Evolutionary conservation across 1,140 invertebrate genomes (phyloP).

Genomic region (Scaptomyza graminum): DNA sequence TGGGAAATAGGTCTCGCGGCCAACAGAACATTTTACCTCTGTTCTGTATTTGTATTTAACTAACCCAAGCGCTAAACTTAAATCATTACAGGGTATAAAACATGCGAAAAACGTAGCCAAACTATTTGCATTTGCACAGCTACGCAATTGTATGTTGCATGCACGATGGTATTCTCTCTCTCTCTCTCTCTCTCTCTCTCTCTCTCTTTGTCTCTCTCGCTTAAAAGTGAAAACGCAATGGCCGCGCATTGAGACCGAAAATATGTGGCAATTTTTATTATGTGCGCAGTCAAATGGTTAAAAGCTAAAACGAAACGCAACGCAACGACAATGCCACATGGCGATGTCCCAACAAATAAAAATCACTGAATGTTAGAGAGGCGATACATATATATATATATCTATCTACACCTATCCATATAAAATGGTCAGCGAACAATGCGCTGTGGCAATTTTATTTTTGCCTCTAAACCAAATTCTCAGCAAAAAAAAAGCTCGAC

Average conservation of each 20-base stretch:
- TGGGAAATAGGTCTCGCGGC: no score
- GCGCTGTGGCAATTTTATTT: not conserved
- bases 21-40: no score
- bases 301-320: conserved; percentile 59
- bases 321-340: conserved; percentile 49
- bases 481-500: not conserved
- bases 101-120: no score
- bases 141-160: not conserved
- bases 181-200: not conserved
- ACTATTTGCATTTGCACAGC: no score
- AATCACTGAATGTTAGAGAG: conserved; percentile 11
- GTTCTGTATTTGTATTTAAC: no score
- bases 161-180: conserved; percentile 4
- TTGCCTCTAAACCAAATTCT: not conserved
- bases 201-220: not conserved
- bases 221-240: conserved; percentile 54
- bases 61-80: no score
- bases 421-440: not conserved
- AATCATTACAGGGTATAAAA: conserved; percentile 10
- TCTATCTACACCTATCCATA: not conserved
- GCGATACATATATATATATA: no score
- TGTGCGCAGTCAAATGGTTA: conserved; percentile 70
- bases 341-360: conserved; percentile 28
- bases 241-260: conserved; percentile 60
- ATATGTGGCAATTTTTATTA: conserved; percentile 76